Percentiles rank a stretch among this genome's conserved stretches.
phyloP scores from a whole-genome alignment of 2,888 invertebrate species.

The Hololepta plana region DNA sequence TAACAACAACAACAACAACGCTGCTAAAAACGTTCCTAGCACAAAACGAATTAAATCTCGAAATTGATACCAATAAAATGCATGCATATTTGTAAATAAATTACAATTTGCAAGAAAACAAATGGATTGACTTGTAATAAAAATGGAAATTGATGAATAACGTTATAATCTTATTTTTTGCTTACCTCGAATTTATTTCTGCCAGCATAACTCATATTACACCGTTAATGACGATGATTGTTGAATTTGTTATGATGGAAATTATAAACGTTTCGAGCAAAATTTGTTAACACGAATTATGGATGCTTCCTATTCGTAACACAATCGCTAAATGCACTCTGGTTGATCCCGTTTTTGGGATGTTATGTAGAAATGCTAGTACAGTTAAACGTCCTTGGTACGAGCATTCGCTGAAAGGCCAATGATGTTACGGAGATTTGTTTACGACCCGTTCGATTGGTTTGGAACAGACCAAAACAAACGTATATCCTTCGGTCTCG shows the following conservation, averaged over 20 bases:
- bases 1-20: conserved; percentile 5
- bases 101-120: too few relatives aligned
- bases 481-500: too few relatives aligned
- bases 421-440: conserved; percentile 17
- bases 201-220: conserved; percentile 42
- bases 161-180: conserved; percentile 1
- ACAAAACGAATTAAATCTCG: too few relatives aligned
- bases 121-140: too few relatives aligned
- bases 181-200: conserved; percentile 47
- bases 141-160: conserved; percentile 1
- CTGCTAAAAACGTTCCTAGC: conserved; percentile 6
- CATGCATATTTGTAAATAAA: too few relatives aligned
- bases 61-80: too few relatives aligned
- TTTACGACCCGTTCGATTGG: conserved; percentile 20
- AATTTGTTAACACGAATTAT: neutral
- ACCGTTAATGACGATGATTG: conserved; percentile 11
- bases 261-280: too few relatives aligned
- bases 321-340: conserved; percentile 7
- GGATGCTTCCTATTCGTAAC: neutral
- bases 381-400: conserved; percentile 16
- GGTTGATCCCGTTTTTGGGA: too few relatives aligned
- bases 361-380: conserved; percentile 9
- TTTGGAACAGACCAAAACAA: too few relatives aligned
- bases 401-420: conserved; percentile 14
- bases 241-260: too few relatives aligned